Percentiles rank a stretch among this genome's conserved stretches.
phyloP scores from a whole-genome alignment of 2,113 vertebrate genomes.

The Cyrtonyx montezumae region DNA sequence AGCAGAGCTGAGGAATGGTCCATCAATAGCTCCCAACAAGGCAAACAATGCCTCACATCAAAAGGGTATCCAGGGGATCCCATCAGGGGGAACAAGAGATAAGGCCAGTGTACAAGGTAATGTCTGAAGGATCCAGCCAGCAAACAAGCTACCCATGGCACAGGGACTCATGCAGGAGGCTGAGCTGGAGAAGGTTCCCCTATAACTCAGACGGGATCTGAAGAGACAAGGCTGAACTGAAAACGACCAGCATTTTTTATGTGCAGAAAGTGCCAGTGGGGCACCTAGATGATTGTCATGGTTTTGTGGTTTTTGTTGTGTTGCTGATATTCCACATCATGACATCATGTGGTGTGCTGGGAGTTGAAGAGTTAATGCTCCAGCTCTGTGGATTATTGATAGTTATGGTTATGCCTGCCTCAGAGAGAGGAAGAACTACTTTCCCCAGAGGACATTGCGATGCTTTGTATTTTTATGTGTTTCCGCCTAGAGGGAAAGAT shows the following conservation, averaged over 20 bases:
- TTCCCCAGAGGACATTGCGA: too few species aligned
- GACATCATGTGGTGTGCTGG: too few species aligned
- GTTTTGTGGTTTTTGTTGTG: too few species aligned
- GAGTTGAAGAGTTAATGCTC: too few species aligned
- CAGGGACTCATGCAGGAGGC: neutral
- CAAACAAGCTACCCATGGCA: neutral
- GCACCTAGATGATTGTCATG: neutral
- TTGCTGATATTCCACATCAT: too few species aligned
- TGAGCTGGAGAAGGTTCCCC: neutral
- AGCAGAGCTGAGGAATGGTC: neutral
- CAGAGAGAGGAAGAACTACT: too few species aligned
- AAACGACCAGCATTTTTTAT: neutral
- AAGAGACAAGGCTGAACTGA: neutral
- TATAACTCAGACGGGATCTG: neutral
- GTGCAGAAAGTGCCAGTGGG: neutral
- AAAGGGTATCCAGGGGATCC: neutral
- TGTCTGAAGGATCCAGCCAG: fast-evolving
- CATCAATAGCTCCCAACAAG: neutral
- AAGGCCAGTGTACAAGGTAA: neutral
- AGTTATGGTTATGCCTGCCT: too few species aligned
- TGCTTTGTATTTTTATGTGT: too few species aligned
- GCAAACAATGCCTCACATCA: neutral
- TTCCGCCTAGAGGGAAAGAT: too few species aligned
- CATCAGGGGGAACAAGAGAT: neutral
- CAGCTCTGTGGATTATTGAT: too few species aligned